Evolutionary conservation across 2,113 vertebrate species (phyloP), one percentile per base, ranked within the genome.

Genomic region (Hyperoodon ampullatus): DNA sequence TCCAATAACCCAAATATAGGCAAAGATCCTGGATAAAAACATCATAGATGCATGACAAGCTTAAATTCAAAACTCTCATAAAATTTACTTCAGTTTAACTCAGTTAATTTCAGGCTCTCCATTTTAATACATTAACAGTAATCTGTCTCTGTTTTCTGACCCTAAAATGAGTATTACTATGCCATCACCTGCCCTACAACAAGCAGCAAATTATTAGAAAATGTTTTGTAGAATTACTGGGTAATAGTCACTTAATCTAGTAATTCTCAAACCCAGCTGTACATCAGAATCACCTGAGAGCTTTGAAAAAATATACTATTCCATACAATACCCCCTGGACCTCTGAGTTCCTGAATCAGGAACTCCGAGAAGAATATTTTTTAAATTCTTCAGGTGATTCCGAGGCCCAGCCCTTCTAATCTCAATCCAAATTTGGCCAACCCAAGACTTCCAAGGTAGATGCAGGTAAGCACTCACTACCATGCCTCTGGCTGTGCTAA

Each of bases 21-120:
- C 68, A 93, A 90, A 28, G 12, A 18, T 88, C 90, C 50, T 75
- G 19, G 42, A 61, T 23, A 82, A 89, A 44, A 95, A 77, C 53
- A 82, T 50, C 0, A 83, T 0, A 87, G 90, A 83, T 66, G 33
- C 6, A 70, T 24, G 6, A 23, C 6, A 39, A 28, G 12, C 58
- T 95, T 94, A 87, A 95, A 92, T 84, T 92, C 35, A 81, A 92
- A 96, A 65, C 61, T 65, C 21, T 55, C n/a, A 93, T 71, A 68
- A 90, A 83, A 87, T 28, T 77, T 81, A 70, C 75, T 80, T 94
- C 23, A 63, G 33, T 70, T 60, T 86, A 89, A 89, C 39, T 94
- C 50, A 88, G 15, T 84, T 93, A 92, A 94, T 21, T 90, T 53
- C 19, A 60, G n/a, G 61, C 39, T 95, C 84, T 96, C 75, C 58